Conservation (phyloP, 2,797 vertebrate species). For the Paratrypauchen microcephalus region DNA sequence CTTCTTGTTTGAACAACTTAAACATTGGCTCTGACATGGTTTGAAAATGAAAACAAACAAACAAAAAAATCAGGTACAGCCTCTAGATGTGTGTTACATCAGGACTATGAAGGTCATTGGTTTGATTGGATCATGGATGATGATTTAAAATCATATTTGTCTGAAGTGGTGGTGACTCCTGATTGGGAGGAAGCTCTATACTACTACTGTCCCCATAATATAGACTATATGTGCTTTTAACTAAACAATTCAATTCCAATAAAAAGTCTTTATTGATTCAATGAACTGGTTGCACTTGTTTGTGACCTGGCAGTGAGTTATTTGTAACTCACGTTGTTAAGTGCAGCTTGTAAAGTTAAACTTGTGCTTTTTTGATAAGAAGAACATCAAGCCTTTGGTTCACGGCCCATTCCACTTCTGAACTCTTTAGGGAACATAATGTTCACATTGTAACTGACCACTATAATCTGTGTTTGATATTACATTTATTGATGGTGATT, state of each 20-base stretch:
- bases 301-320: neutral
- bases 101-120: neutral
- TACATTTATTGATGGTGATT: slow-evolving; percentile 53
- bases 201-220: no score
- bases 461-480: slow-evolving; percentile 49
- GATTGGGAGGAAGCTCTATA: no score
- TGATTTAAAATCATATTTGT: no score
- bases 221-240: no score
- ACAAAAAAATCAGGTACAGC: neutral
- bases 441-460: slow-evolving; percentile 38
- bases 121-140: neutral
- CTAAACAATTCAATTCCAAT: no score
- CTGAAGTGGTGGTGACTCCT: no score
- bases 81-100: neutral
- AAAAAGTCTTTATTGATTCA: neutral
- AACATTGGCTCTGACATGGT: neutral
- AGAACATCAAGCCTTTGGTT: slow-evolving; percentile 15
- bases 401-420: slow-evolving; percentile 22
- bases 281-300: neutral
- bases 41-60: neutral
- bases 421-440: slow-evolving; percentile 30
- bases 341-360: neutral
- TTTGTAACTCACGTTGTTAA: neutral
- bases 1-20: neutral
- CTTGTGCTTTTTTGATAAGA: neutral